Base-by-base conservation (phyloP, 2,888 invertebrate species). In the Prosapia bicincta region DNA sequence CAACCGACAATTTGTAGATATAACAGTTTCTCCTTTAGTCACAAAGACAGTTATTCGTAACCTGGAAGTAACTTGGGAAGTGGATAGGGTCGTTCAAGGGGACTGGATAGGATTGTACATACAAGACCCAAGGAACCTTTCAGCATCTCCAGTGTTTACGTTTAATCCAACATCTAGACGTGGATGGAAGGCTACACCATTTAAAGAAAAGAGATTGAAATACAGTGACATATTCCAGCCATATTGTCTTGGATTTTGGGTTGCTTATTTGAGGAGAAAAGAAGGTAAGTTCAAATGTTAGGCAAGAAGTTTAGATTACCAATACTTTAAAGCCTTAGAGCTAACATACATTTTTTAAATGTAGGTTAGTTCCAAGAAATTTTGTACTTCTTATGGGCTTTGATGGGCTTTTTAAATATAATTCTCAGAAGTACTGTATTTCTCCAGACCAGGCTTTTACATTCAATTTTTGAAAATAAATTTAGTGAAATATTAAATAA, bases 101-200 rank as follows among this genome's bases (percentile, higher is more conserved):
- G 74, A 74, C 25, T 24, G 65, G 69, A 74, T 74, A n/a, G 69
- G 69, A 2, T n/a, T 74, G 15, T 74, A 74, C 25, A 13, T 74
- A 24, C 69, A 65, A 30, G 74, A 74, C 28, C 74, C 74, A 6
- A 20, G 1, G 20, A 69, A 65, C 7, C 54, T 69, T 25, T 43
- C 69, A 25, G 69, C 69, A 15, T 54, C 69, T 9, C 74, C 74
- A 13, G 69, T 69, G 15, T 74, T 30, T 26, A 74, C 74, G 15
- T n/a, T 74, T 23, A 24, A 24, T n/a, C 74, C 74, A 32, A 65
- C 74, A 26, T 7, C 74, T 0, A 9, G 20, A 9, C 0, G 2
- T 65, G 74, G 74, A 25, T 74, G 74, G 74, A 69, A n/a, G 20
- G n/a, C 54, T 2, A 54, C 54, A 20, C 54, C 54, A 5, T 54